Evolutionary conservation across 2,113 vertebrate species (phyloP).

Genomic region (Butastur rufipennis): DNA sequence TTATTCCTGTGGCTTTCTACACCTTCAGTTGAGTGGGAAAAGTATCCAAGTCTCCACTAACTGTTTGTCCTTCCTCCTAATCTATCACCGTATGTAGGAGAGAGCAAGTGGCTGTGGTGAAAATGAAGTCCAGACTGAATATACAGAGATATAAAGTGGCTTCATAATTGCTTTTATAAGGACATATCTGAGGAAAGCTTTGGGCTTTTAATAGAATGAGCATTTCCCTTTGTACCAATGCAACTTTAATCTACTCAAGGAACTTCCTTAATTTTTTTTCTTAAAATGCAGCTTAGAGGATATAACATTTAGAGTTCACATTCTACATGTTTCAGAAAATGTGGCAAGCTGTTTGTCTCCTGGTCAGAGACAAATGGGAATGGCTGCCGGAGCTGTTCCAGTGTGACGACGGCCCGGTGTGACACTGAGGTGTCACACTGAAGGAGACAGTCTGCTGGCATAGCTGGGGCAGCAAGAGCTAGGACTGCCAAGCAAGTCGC

Average conservation of each 20-base stretch:
- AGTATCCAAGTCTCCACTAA: background rate
- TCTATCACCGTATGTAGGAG: background rate
- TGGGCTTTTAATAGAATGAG: background rate
- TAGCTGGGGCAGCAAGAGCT: background rate
- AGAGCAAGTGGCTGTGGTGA: background rate
- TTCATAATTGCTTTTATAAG: background rate
- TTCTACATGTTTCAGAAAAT: background rate
- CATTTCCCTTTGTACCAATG: background rate
- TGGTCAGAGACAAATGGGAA: background rate
- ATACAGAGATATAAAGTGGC: background rate
- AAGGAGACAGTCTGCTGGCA: background rate
- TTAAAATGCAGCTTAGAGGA: background rate
- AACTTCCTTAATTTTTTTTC: background rate
- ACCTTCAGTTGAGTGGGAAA: background rate
- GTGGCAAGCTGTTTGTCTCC: background rate
- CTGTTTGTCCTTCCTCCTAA: background rate
- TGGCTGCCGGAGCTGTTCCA: background rate
- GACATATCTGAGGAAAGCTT: background rate
- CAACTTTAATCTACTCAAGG: background rate
- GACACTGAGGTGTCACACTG: background rate
- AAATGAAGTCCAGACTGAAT: background rate
- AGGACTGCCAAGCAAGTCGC: background rate
- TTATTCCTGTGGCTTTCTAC: background rate
- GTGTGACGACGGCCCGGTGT: no score
- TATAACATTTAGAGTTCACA: background rate